These are phyloP conservation scores for Sphaerolaimus hirsutus DNA, from an alignment of 2,888 invertebrate genomes.

Conservation along the genomic window DNA sequence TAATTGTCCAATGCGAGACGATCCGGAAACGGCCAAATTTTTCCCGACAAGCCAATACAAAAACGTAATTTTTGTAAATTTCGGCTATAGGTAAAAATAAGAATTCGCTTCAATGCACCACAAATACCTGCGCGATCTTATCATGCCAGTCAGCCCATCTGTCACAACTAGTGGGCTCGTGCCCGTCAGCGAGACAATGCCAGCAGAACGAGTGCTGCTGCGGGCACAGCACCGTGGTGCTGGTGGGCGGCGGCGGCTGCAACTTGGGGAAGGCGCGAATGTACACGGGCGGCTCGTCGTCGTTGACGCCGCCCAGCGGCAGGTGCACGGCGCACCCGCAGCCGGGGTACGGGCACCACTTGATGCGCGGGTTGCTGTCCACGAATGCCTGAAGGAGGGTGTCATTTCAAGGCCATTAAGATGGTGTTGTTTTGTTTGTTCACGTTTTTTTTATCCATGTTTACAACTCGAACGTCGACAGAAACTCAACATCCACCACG, in stretches of 20 bases:
- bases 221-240: constrained; percentile 45
- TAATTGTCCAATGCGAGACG: too few relatives aligned
- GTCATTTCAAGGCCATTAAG: too few relatives aligned
- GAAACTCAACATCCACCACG: too few relatives aligned
- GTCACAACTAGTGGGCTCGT: constrained; percentile 42
- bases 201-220: constrained; percentile 46
- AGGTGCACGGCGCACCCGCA: constrained; percentile 42
- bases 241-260: constrained; percentile 28
- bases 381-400: constrained; percentile 42
- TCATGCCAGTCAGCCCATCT: constrained; percentile 40
- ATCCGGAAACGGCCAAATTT: too few relatives aligned
- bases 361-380: constrained; percentile 43
- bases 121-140: constrained; percentile 40
- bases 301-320: constrained; percentile 22
- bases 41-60: too few relatives aligned
- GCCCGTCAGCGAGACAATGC: constrained; percentile 40
- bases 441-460: too few relatives aligned
- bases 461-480: too few relatives aligned
- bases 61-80: too few relatives aligned
- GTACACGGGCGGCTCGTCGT: constrained; percentile 6
- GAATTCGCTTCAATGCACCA: too few relatives aligned
- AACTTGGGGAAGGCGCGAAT: constrained; percentile 7
- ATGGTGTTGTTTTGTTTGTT: too few relatives aligned
- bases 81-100: too few relatives aligned
- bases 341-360: constrained; percentile 45